Evolutionary conservation across 2,888 invertebrate genomes (phyloP).

Genomic region (Pemphredon lugubris): DNA sequence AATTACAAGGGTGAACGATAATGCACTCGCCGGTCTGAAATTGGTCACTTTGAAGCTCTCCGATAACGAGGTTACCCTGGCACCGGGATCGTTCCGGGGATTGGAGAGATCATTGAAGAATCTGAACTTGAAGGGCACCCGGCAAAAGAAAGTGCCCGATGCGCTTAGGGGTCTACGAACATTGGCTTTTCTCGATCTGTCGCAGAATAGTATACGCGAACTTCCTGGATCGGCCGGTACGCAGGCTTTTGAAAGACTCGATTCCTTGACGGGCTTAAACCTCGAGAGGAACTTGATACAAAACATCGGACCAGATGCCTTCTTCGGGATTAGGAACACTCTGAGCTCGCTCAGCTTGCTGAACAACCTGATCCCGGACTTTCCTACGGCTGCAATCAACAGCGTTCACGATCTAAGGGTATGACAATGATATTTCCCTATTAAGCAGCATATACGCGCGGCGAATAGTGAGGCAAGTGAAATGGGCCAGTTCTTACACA

Average conservation of each 20-base stretch:
- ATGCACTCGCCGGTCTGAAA: slow-evolving; percentile 89
- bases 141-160: slow-evolving; percentile 90
- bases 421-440: slow-evolving; percentile 25
- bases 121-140: slow-evolving; percentile 93
- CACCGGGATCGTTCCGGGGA: slow-evolving; percentile 88
- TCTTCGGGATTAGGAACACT: slow-evolving; percentile 90
- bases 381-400: slow-evolving; percentile 91
- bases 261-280: slow-evolving; percentile 92
- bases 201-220: slow-evolving; percentile 92
- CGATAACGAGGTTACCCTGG: slow-evolving; percentile 92
- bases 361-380: slow-evolving; percentile 93
- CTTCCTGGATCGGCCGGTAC: slow-evolving; percentile 87
- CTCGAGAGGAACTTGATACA: slow-evolving; percentile 94
- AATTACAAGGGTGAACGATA: slow-evolving; percentile 87
- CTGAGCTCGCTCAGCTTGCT: slow-evolving; percentile 93
- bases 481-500: too few relatives aligned
- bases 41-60: slow-evolving; percentile 92
- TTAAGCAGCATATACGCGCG: background rate
- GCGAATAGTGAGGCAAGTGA: too few relatives aligned
- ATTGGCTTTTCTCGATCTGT: slow-evolving; percentile 93
- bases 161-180: slow-evolving; percentile 89
- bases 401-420: slow-evolving; percentile 89
- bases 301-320: slow-evolving; percentile 88
- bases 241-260: slow-evolving; percentile 88
- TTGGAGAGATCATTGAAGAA: slow-evolving; percentile 92